These are phyloP conservation scores for Drosophila monieri DNA, from an alignment of 2,888 invertebrate genomes.

Conservation along the genomic window DNA sequence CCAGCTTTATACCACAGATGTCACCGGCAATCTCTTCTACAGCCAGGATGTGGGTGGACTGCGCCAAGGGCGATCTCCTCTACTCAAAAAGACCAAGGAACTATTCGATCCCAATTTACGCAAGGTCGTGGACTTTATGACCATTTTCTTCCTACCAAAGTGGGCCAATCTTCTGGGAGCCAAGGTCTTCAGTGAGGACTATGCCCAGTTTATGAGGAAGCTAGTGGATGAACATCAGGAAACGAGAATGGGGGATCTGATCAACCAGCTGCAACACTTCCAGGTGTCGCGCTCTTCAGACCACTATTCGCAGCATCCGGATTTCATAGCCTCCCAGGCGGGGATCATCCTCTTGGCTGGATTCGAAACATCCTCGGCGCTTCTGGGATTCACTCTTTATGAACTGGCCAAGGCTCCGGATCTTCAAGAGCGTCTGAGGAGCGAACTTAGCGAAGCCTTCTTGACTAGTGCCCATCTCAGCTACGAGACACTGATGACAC, in stretches of 20 bases:
- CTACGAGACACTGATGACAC: constrained; percentile 80
- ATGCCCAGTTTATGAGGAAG: constrained; percentile 80
- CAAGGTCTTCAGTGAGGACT: constrained; percentile 72
- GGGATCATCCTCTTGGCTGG: constrained; percentile 81
- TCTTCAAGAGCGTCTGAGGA: constrained; percentile 81
- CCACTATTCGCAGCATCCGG: constrained; percentile 66
- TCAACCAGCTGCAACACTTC: constrained; percentile 83
- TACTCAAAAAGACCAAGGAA: constrained; percentile 64
- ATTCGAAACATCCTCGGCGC: constrained; percentile 82
- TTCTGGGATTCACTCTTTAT: constrained; percentile 83
- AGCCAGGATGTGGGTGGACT: constrained; percentile 74
- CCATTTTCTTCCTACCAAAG: constrained; percentile 75
- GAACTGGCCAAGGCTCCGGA: constrained; percentile 82
- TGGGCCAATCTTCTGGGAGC: constrained; percentile 58
- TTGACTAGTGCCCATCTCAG: constrained; percentile 51
- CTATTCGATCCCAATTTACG: constrained; percentile 63
- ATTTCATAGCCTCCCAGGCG: constrained; percentile 80
- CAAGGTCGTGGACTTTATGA: constrained; percentile 70
- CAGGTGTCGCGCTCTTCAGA: constrained; percentile 50
- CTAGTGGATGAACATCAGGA: constrained; percentile 54
- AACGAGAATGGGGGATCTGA: constrained; percentile 81
- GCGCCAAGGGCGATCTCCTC: constrained; percentile 57
- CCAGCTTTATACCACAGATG: constrained; percentile 80
- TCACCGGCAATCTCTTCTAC: constrained; percentile 76
- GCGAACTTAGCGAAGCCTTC: constrained; percentile 81